A percentile compares a stretch with the other conserved stretches of the same genome.
These are phyloP conservation scores for Pseudopipra pipra DNA, from an alignment of 2,113 vertebrate genomes.

Conservation along the genomic window DNA sequence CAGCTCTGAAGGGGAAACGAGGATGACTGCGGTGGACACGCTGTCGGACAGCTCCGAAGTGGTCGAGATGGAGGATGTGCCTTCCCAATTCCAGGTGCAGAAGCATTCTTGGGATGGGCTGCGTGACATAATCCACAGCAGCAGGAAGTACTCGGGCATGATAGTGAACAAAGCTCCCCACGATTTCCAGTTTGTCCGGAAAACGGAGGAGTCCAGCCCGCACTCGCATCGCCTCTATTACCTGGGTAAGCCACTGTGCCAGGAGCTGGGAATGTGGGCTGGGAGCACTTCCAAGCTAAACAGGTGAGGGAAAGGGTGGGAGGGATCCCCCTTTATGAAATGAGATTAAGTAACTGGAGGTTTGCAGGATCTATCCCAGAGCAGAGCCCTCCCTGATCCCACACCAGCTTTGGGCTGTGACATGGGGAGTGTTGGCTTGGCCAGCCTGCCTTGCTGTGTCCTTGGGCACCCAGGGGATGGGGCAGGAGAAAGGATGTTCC, in stretches of 20 bases:
- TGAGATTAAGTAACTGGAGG: neutral
- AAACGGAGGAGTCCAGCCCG: slow-evolving; percentile 83
- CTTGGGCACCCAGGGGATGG: neutral
- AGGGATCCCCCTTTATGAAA: neutral
- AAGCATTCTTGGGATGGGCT: slow-evolving; percentile 92
- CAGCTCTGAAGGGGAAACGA: slow-evolving; percentile 72
- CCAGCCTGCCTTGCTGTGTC: neutral
- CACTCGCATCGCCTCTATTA: slow-evolving; percentile 94
- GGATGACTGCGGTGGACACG: slow-evolving; percentile 83
- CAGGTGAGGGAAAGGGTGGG: neutral
- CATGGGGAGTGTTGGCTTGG: neutral
- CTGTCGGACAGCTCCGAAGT: slow-evolving; percentile 78
- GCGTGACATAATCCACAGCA: slow-evolving; percentile 89
- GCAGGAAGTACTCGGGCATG: slow-evolving; percentile 91
- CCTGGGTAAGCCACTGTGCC: slow-evolving; percentile 78
- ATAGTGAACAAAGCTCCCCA: slow-evolving; percentile 91
- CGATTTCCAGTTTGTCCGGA: slow-evolving; percentile 92
- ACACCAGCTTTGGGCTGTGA: neutral
- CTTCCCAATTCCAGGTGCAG: slow-evolving; percentile 86
- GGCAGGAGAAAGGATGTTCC: neutral
- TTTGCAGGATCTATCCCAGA: fast-evolving
- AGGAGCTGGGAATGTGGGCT: fast-evolving
- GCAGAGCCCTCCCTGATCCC: neutral
- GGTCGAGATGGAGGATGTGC: slow-evolving; percentile 84
- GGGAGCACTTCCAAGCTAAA: neutral